Evolutionary conservation across 2,888 invertebrate genomes (phyloP).

Genomic region (Agrotis ipsilon): DNA sequence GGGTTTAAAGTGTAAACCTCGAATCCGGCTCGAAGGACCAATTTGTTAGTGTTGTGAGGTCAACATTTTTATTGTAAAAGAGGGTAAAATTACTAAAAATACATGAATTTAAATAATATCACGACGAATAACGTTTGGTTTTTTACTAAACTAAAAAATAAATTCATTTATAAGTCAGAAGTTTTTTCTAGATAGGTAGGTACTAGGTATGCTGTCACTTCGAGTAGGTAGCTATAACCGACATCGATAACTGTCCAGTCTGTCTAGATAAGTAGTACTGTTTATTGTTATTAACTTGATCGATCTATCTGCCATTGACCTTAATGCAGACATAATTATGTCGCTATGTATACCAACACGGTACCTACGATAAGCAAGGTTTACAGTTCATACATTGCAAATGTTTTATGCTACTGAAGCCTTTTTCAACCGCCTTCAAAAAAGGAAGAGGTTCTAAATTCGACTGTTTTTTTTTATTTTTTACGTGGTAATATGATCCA

Average conservation of each 20-base stretch:
- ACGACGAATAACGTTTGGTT: background rate
- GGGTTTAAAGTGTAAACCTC: background rate
- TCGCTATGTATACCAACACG: background rate
- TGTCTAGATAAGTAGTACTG: slow-evolving; percentile 5
- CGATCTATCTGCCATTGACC: slow-evolving; percentile 28
- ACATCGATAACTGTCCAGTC: slow-evolving; percentile 18
- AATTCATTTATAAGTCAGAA: too few species aligned
- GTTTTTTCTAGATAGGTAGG: slow-evolving; percentile 1
- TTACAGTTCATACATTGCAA: slow-evolving; percentile 7
- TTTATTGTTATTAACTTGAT: slow-evolving; percentile 46
- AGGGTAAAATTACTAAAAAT: background rate
- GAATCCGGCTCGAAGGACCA: slow-evolving; percentile 32
- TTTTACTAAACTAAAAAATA: background rate
- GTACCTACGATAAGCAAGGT: background rate
- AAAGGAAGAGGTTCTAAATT: too few species aligned
- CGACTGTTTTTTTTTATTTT: too few species aligned
- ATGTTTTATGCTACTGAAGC: background rate
- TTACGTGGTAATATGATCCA: too few species aligned
- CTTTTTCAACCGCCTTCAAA: too few species aligned
- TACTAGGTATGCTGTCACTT: background rate
- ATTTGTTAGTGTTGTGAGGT: background rate
- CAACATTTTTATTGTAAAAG: background rate
- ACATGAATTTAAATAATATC: background rate
- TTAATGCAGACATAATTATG: slow-evolving; percentile 22
- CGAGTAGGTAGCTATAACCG: background rate